phyloP scores from a whole-genome alignment of 2,888 invertebrate genomes.

The Serripes groenlandicus region DNA sequence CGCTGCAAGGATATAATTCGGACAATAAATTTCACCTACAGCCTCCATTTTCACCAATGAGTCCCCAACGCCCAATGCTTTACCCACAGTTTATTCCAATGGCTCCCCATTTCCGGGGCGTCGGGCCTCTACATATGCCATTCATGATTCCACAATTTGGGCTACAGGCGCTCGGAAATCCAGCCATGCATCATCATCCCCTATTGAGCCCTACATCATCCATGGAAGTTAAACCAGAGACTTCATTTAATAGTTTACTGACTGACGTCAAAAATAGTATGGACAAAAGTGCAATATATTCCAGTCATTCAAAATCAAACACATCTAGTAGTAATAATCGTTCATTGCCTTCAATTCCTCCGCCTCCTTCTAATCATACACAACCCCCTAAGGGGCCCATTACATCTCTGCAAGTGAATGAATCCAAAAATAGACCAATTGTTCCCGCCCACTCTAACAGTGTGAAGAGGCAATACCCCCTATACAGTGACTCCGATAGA shows the following conservation, averaged over 20 bases:
- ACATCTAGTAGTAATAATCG: conserved; percentile 4
- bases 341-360: conserved; percentile 18
- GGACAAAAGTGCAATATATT: conserved; percentile 26
- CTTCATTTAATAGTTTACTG: conserved; percentile 17
- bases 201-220: not conserved
- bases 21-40: conserved; percentile 9
- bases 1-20: not conserved
- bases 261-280: conserved; percentile 20
- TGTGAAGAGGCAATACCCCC: conserved; percentile 53
- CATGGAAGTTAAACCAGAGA: conserved; percentile 6
- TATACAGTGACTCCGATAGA: conserved; percentile 46
- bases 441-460: conserved; percentile 69
- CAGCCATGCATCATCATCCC: conserved; percentile 23
- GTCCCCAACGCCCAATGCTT: conserved; percentile 62
- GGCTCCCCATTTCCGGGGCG: conserved; percentile 48
- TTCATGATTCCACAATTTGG: conserved; percentile 66
- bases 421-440: conserved; percentile 52
- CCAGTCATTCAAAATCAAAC: conserved; percentile 14
- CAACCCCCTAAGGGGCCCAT: conserved; percentile 40
- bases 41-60: conserved; percentile 43
- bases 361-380: conserved; percentile 44
- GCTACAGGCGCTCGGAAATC: conserved; percentile 44
- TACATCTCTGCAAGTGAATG: conserved; percentile 20
- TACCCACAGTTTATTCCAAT: conserved; percentile 70
- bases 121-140: conserved; percentile 60